Evolutionary conservation across 2,888 invertebrate genomes (phyloP).

Genomic region (Tenthredo livida): DNA sequence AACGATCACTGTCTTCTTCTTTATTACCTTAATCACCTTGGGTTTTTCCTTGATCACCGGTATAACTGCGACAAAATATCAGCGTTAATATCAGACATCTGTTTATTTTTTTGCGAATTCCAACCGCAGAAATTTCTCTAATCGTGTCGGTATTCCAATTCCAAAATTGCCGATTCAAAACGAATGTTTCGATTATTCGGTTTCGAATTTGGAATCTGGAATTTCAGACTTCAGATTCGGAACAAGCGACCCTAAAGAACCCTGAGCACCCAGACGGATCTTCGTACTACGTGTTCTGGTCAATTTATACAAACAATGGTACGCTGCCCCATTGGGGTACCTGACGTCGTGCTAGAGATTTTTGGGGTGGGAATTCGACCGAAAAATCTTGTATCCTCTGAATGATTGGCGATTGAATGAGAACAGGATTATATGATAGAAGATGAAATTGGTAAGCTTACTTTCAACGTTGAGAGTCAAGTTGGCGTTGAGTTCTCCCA

Average conservation of each 20-base stretch:
- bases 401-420: not conserved
- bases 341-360: not conserved
- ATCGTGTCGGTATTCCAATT: not conserved
- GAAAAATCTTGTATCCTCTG: not conserved
- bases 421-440: not conserved
- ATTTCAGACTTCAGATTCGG: too few relatives aligned
- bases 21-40: conserved; percentile 93
- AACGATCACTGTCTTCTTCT: conserved; percentile 95
- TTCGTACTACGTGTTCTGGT: too few relatives aligned
- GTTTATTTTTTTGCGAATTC: not conserved
- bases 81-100: conserved; percentile 25
- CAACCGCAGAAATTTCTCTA: not conserved
- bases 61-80: conserved; percentile 83
- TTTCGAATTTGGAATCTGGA: too few relatives aligned
- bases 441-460: conserved; percentile 78
- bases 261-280: too few relatives aligned
- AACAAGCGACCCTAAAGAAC: too few relatives aligned
- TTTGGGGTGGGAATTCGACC: not conserved
- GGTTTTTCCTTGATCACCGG: conserved; percentile 97
- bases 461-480: conserved; percentile 98
- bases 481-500: conserved; percentile 98
- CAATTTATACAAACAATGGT: too few relatives aligned
- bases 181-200: too few relatives aligned
- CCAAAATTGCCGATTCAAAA: too few relatives aligned
- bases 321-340: too few relatives aligned